A percentile compares a stretch with the other conserved stretches of the same genome.
Conservation (phyloP, 2,888 invertebrate species). For the Opisthograptis luteolata region DNA sequence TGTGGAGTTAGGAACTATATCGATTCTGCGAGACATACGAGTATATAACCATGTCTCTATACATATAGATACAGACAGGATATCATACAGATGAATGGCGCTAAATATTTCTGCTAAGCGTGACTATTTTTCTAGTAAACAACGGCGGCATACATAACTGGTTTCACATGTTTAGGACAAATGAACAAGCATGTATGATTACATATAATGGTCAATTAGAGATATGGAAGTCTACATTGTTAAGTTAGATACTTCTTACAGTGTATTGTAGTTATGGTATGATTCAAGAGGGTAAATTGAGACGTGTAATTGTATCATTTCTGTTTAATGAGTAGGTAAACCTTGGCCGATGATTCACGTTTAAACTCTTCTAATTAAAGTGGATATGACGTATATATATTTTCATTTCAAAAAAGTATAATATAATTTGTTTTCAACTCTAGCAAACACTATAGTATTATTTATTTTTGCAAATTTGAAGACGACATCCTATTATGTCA, state of each 20-base stretch:
- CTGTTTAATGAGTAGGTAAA: constrained; percentile 7
- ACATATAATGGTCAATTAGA: no score
- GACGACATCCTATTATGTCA: no score
- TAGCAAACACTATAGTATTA: no score
- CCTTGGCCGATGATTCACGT: constrained; percentile 20
- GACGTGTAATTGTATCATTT: background rate
- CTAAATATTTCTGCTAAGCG: constrained; percentile 25
- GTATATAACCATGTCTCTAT: background rate
- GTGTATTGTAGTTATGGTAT: no score
- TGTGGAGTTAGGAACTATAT: no score
- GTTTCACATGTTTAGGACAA: background rate
- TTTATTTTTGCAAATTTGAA: no score
- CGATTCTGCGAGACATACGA: no score
- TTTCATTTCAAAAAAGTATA: no score
- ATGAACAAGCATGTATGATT: background rate
- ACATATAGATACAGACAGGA: background rate
- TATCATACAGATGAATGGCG: background rate
- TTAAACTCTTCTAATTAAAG: constrained; percentile 4
- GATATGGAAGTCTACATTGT: background rate
- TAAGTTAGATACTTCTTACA: no score
- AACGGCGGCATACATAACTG: constrained; percentile 20
- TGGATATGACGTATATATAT: no score
- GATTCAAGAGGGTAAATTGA: constrained; percentile 6
- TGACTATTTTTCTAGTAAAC: constrained; percentile 24
- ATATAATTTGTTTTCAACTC: no score